Evolutionary conservation across 2,797 vertebrate genomes (phyloP), one percentile per base, ranked within the genome.

Genomic region (Ctenochaetus hawaiiensis): DNA sequence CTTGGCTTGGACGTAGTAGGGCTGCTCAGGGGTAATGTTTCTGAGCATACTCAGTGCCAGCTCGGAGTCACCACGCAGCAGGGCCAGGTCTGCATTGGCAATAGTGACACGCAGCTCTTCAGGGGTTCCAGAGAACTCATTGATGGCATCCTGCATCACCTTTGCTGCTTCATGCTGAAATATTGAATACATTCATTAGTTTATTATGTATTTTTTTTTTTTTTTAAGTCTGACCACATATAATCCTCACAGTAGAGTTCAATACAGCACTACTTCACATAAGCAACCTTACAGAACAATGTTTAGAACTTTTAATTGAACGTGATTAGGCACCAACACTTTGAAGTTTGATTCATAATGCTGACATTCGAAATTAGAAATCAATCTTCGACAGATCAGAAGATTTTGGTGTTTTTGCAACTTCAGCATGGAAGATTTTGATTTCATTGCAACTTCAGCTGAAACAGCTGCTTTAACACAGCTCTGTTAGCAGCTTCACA

Each of bases 141-240:
- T 98, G 89, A 99, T 97, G 73, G 98, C 97, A 0, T 99, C 98
- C 89, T 99, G 98, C 92, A 99, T 97, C 81, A 98, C 94, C 92
- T 98, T 97, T 85, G 97, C 95, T 61, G 98, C 98, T 89, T 99
- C 97, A 8, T 99, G 98, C 98, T 99, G 62, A 92, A 88, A 88
- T 43, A 61, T 66, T 3, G 83, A 87, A 81, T 39, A 0, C 3
- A 51, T 71, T 64, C 8, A 57, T 76, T 4, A 37, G 20, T 8
- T 17, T 59, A 26, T 5, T 9, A 0, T 23, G 30, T 11, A 53
- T n/a, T 37, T 20, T 47, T 34, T 34, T 34, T 34, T 23, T 1
- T 4, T 8, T 62, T 0, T 57, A 67, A 37, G 16, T 5, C 5
- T 65, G 14, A 17, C 14, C 23, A 73, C n/a, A 63, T 34, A 6